Conservation (phyloP, 53 echinoderm and acorn worm species). For the Patiria pectinifera region DNA sequence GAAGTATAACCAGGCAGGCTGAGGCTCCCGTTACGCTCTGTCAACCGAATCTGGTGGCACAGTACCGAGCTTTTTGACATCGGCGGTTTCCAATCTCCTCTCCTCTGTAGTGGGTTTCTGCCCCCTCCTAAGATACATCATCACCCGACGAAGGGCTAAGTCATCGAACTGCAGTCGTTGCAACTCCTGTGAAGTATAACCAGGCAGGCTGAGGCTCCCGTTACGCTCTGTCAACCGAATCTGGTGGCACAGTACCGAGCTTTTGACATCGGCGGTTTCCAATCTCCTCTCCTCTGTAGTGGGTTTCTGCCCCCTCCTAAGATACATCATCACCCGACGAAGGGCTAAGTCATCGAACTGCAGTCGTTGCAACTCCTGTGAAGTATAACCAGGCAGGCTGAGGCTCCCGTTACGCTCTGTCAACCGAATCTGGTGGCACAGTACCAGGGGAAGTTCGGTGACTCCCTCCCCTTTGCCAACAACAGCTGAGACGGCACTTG, state of each 20-base stretch:
- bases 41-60: slow-evolving; percentile 15
- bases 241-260: slow-evolving; percentile 3
- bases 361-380: not conserved
- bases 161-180: not conserved
- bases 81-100: not conserved
- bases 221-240: no score
- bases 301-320: slow-evolving; percentile 26
- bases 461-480: not conserved
- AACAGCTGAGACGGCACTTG: slow-evolving; percentile 1
- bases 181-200: slow-evolving; percentile 10
- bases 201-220: no score
- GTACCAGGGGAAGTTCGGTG: not conserved
- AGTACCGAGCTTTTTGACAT: not conserved
- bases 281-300: not conserved
- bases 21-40: no score
- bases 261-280: not conserved
- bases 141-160: not conserved
- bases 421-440: slow-evolving; percentile 17
- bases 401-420: not conserved
- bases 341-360: slow-evolving; percentile 4
- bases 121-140: slow-evolving; percentile 14
- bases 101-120: slow-evolving; percentile 7
- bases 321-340: not conserved
- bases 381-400: slow-evolving; percentile 35
- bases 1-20: slow-evolving; percentile 36